A percentile compares a stretch with the other conserved stretches of the same genome.
Evolutionary conservation across 2,888 invertebrate genomes (phyloP).

Genomic region (Ischnus inquisitorius): DNA sequence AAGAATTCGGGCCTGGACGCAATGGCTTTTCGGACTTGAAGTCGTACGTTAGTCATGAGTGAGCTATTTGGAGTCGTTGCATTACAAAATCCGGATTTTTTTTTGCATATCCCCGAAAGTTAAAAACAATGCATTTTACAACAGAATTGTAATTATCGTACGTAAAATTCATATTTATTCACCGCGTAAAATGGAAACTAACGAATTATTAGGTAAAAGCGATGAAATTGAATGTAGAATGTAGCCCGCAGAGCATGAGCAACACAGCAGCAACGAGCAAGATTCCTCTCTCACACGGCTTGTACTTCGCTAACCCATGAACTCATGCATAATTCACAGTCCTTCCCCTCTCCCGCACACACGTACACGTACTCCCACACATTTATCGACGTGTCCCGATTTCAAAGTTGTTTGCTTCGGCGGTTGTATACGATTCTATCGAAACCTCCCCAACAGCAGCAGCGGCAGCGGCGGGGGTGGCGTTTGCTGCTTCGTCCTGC

Average conservation of each 20-base stretch:
- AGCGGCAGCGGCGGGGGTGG: neutral
- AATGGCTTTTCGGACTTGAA: no score
- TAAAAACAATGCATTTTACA: neutral
- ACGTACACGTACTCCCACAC: slow-evolving; percentile 47
- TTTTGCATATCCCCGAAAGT: no score
- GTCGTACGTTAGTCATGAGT: no score
- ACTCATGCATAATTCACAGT: slow-evolving; percentile 72
- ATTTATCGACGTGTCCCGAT: slow-evolving; percentile 73
- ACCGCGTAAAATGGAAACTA: neutral
- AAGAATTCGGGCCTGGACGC: no score
- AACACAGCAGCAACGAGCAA: slow-evolving; percentile 50
- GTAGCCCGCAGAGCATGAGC: slow-evolving; percentile 2
- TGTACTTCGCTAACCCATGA: slow-evolving; percentile 58
- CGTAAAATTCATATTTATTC: neutral
- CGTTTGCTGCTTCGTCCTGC: slow-evolving; percentile 45
- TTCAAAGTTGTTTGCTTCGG: slow-evolving; percentile 70
- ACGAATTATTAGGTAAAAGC: slow-evolving; percentile 34
- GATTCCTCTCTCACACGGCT: slow-evolving; percentile 43
- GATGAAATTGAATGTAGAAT: slow-evolving; percentile 4
- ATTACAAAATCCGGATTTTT: no score
- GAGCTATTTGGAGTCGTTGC: no score
- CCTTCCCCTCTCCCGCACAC: slow-evolving; percentile 60
- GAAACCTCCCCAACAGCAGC: slow-evolving; percentile 46
- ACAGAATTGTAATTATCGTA: neutral
- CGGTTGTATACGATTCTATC: slow-evolving; percentile 69